Evolutionary conservation across 2,113 vertebrate species (phyloP).

Genomic region (Oceanites oceanicus): DNA sequence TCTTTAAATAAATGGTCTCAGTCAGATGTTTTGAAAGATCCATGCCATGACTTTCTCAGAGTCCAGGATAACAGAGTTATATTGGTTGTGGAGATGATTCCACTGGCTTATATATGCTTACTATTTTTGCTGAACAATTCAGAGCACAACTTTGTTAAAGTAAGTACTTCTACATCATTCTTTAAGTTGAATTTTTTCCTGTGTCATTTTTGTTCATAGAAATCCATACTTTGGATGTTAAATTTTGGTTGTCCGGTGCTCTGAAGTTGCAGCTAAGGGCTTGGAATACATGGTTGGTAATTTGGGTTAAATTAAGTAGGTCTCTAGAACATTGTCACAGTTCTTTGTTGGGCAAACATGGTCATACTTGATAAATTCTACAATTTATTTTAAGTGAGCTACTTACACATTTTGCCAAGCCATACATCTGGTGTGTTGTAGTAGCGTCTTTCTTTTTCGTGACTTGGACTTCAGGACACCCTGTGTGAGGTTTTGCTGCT

Average conservation of each 20-base stretch:
- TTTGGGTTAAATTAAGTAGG: background rate
- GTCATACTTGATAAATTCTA: background rate
- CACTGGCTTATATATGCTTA: background rate
- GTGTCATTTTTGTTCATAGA: background rate
- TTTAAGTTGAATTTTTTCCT: background rate
- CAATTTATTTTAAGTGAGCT: background rate
- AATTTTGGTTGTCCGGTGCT: background rate
- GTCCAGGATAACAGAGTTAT: background rate
- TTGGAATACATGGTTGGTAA: background rate
- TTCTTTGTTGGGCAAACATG: background rate
- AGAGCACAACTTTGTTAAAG: background rate
- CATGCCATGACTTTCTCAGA: background rate
- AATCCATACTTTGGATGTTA: background rate
- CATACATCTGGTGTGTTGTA: background rate
- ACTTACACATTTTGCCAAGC: background rate
- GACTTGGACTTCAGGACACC: rapidly evolving
- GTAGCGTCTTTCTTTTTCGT: background rate
- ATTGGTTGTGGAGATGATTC: background rate
- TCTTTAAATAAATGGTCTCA: background rate
- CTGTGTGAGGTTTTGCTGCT: background rate
- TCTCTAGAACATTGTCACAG: background rate
- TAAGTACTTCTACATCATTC: background rate
- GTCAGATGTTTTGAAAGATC: background rate
- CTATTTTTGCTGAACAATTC: background rate
- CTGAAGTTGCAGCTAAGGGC: background rate